Base-by-base conservation (phyloP, 2,113 vertebrate species). In the Thinocorus orbignyianus region DNA sequence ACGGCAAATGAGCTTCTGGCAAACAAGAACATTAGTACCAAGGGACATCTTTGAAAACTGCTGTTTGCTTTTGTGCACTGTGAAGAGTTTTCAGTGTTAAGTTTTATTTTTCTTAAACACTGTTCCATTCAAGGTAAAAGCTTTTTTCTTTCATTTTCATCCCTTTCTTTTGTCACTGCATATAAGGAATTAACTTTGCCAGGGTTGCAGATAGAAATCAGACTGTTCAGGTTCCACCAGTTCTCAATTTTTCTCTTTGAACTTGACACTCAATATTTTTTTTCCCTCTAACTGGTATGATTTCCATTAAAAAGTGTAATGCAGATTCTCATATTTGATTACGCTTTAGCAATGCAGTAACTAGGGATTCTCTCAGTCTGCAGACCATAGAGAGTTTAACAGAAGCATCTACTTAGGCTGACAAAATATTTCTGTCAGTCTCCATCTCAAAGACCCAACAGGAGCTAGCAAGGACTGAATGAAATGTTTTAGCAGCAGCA, bases 21-120 rank as follows among this genome's bases (percentile, higher is more conserved):
- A 97, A 92, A 87, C 11, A 65, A 57, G 37, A 92, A 88, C 74
- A 78, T 83, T 93, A 80, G 64, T 93, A 69, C n/a, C 77, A 51
- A 57, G 87, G 76, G 83, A 89, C 58, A 92, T 39, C 64, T 97
- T 96, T 71, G 88, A 93, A 81, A 55, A 86, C 92, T 96, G 64
- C 28, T 52, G 81, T 71, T 92, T 91, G n/a, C 16, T 77, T 96
- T 89, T 95, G 61, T 92, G 58, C 39, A 25, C 65, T 55, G 9
- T 82, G 24, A 80, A 93, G 51, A 86, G 57, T 94, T 85, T 78
- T 48, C 25, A 44, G 42, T 76, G 20, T 44, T 81, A 77, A 65
- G 33, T 70, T 93, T 57, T 20, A 8, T 18, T 72, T 77, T 79
- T 84, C 79, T 83, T 42, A 60, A 93, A 77, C 86, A 31, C 65